Evolutionary conservation across 2,888 invertebrate species (phyloP), one percentile per base, ranked within the genome.

Genomic region (Macrophya annulata): DNA sequence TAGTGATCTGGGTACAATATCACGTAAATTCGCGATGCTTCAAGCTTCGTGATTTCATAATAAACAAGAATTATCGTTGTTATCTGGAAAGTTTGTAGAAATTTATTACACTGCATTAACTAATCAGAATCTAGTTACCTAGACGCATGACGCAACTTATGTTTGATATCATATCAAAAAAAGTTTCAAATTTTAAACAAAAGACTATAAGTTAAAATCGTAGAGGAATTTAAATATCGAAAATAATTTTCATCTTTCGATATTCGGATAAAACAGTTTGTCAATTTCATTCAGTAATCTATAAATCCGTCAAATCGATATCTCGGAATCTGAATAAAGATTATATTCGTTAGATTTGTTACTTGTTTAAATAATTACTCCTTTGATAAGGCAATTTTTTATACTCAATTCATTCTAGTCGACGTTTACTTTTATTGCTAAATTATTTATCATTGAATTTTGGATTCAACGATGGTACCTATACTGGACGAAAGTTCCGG

Each of bases 61-160:
- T 77, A 37, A 77, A 77, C n/a, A 55, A 77, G 55, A 51, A 77
- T 77, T 77, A 55, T 77, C 77, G 4, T 48, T 77, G 9, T 51
- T 77, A 48, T 77, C 77, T 77, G 48, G 51, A 55, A 77, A 77
- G 17, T n/a, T 45, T 21, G 1, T 21, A 0, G 25, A 0, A 74
- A 74, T 74, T 74, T 74, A 74, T 74, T n/a, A 45, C 74, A 45
- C 45, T 12, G 31, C 31, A 68, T 68, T 68, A 68, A 37, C 17
- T 37, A 68, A 17, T 68, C 68, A 37, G 37, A 37, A 17, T 37
- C 15, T 37, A 68, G 68, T 17, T 37, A 17, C 68, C 68, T 68
- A 68, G 8, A 68, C 25, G 17, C 68, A 68, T 37, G 37, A 68
- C 68, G 68, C 68, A 68, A 68, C 3, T 15, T 17, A 31, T 68